Conservation (phyloP, 1,140 invertebrate genomes). For the Euwallacea similis region DNA sequence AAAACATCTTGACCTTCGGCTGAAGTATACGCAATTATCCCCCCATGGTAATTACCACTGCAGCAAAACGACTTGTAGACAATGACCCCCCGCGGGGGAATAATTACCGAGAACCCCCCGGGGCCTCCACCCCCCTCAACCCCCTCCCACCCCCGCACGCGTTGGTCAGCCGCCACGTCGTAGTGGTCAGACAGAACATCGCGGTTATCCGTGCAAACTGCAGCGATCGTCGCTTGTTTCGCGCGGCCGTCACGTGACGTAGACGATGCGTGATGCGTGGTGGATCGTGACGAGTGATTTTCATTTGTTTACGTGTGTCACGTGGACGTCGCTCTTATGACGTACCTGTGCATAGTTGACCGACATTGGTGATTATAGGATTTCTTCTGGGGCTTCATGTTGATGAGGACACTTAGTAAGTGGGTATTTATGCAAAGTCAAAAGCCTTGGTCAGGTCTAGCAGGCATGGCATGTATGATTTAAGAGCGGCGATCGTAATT, state of each 20-base stretch:
- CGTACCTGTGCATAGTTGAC: no score
- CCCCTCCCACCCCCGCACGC: slow-evolving; percentile 14
- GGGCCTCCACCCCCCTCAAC: slow-evolving; percentile 1
- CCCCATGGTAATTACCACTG: not conserved
- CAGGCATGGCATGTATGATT: no score
- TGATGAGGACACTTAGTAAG: no score
- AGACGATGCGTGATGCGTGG: slow-evolving; percentile 28
- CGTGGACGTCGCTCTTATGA: slow-evolving; percentile 12
- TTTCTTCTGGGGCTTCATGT: no score
- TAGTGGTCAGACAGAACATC: slow-evolving; percentile 37
- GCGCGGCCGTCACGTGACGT: slow-evolving; percentile 31
- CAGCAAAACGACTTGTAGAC: slow-evolving; percentile 10
- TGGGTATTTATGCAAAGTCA: no score
- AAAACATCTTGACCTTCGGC: no score
- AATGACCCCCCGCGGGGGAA: slow-evolving; percentile 29
- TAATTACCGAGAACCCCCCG: slow-evolving; percentile 21
- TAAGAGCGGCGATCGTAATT: no score
- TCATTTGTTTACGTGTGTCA: slow-evolving; percentile 39
- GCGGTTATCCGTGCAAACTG: slow-evolving; percentile 35
- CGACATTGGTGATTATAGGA: no score
- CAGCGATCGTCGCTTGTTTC: slow-evolving; percentile 32
- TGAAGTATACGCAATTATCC: no score
- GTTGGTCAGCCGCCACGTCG: slow-evolving; percentile 33
- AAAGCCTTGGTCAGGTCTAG: no score
- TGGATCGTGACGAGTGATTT: slow-evolving; percentile 28